Evolutionary conservation across 2,113 vertebrate species (phyloP).

Genomic region (Tor tambroides): DNA sequence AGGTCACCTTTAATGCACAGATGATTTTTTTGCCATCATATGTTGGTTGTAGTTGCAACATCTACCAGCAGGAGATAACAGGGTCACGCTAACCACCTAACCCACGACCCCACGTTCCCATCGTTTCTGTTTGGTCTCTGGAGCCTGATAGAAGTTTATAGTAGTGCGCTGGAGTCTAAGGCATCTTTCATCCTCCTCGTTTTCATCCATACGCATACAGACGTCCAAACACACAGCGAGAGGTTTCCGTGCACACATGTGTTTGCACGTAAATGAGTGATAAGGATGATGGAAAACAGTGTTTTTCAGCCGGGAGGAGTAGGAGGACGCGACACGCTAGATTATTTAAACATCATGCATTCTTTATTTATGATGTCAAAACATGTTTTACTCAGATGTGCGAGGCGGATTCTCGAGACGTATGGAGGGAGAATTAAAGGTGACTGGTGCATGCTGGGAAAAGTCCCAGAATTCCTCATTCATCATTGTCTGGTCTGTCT

Average conservation of each 20-base stretch:
- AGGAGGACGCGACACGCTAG: conserved; percentile 37
- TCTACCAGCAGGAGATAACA: neutral
- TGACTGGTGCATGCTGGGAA: conserved; percentile 24
- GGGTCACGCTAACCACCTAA: neutral
- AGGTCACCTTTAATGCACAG: too few species aligned
- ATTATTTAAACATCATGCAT: conserved; percentile 27
- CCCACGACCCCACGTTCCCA: neutral
- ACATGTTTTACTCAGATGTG: conserved; percentile 12
- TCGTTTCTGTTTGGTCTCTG: conserved; percentile 4
- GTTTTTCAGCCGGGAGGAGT: conserved; percentile 27
- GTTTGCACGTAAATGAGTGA: conserved; percentile 37
- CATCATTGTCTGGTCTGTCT: conserved; percentile 30
- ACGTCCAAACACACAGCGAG: neutral
- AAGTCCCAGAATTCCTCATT: conserved; percentile 35
- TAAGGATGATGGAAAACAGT: conserved; percentile 33
- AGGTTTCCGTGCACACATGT: neutral
- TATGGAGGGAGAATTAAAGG: neutral
- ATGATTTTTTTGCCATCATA: neutral
- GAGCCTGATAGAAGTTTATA: neutral
- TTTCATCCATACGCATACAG: neutral
- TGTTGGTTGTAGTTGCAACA: neutral
- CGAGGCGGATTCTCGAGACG: conserved; percentile 7
- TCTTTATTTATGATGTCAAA: conserved; percentile 29
- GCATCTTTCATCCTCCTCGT: conserved; percentile 1
- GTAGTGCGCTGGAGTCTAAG: neutral